A percentile compares a stretch with the other conserved stretches of the same genome.
Evolutionary conservation across 2,888 invertebrate genomes (phyloP).

Genomic region (Macrosiphum euphorbiae): DNA sequence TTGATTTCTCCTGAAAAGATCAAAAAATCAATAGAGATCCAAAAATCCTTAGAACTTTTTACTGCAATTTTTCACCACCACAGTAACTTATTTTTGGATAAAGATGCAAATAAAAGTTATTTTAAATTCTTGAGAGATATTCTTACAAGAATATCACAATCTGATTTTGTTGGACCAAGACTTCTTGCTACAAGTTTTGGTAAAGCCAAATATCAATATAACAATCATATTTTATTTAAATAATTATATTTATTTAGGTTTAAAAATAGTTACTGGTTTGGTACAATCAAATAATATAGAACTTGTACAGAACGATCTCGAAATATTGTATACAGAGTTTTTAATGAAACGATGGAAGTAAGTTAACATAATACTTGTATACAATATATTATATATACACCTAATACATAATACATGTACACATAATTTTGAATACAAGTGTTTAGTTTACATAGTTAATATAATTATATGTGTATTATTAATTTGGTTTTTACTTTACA

Average conservation of each 20-base stretch:
- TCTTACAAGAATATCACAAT: conserved; percentile 41
- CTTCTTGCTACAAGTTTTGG: conserved; percentile 35
- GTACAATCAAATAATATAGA: conserved; percentile 11
- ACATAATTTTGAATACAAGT: neutral
- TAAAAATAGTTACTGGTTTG: conserved; percentile 59
- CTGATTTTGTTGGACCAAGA: conserved; percentile 37
- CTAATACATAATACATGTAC: too few species aligned
- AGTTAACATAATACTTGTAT: neutral
- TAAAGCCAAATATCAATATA: neutral
- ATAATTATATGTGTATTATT: conserved; percentile 2
- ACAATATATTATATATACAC: too few species aligned
- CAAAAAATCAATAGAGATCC: conserved; percentile 18
- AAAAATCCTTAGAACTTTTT: conserved; percentile 37
- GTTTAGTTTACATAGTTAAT: neutral
- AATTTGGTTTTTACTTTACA: conserved; percentile 4
- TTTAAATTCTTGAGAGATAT: conserved; percentile 39
- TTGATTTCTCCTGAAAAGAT: conserved; percentile 1
- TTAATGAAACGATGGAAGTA: conserved; percentile 46
- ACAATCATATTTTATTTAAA: neutral
- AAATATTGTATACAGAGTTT: conserved; percentile 14
- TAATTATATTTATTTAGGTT: conserved; percentile 37
- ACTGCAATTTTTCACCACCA: conserved; percentile 39
- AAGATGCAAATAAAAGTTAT: neutral
- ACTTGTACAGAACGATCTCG: neutral
- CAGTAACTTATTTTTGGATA: conserved; percentile 18